These are phyloP conservation scores for Andricus quercusramuli DNA, from an alignment of 2,888 invertebrate genomes.

Conservation along the genomic window DNA sequence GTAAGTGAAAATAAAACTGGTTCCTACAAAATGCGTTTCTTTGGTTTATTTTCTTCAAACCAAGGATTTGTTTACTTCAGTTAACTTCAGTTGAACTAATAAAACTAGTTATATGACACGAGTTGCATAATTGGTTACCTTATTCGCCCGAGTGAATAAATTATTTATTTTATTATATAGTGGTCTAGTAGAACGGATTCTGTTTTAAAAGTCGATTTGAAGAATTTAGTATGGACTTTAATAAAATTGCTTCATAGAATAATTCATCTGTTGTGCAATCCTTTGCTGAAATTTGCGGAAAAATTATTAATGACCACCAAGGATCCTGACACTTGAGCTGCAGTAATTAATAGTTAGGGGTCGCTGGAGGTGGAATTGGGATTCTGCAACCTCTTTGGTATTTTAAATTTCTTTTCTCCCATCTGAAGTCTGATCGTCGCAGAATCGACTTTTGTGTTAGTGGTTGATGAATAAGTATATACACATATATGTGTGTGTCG, in stretches of 20 bases:
- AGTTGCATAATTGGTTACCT: too few relatives aligned
- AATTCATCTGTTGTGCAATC: not conserved
- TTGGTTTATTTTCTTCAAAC: too few relatives aligned
- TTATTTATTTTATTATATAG: too few relatives aligned
- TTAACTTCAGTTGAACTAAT: too few relatives aligned
- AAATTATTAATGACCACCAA: constrained; percentile 45
- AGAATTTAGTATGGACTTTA: too few relatives aligned
- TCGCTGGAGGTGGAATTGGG: constrained; percentile 59
- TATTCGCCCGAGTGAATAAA: too few relatives aligned
- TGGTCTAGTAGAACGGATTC: too few relatives aligned
- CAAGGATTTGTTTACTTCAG: too few relatives aligned
- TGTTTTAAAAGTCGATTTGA: too few relatives aligned
- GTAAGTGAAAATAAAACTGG: too few relatives aligned
- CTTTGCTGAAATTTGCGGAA: not conserved
- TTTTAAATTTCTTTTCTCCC: constrained; percentile 45
- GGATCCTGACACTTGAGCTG: constrained; percentile 54
- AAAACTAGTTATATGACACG: too few relatives aligned
- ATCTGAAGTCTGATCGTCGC: not conserved
- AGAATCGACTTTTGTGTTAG: not conserved
- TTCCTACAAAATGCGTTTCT: too few relatives aligned
- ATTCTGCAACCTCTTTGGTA: constrained; percentile 47
- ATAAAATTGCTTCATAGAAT: not conserved
- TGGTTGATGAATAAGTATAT: not conserved
- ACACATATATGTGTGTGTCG: not conserved
- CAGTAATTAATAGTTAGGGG: constrained; percentile 67